phyloP scores from a whole-genome alignment of 1,140 invertebrate species.

The Homarus americanus region DNA sequence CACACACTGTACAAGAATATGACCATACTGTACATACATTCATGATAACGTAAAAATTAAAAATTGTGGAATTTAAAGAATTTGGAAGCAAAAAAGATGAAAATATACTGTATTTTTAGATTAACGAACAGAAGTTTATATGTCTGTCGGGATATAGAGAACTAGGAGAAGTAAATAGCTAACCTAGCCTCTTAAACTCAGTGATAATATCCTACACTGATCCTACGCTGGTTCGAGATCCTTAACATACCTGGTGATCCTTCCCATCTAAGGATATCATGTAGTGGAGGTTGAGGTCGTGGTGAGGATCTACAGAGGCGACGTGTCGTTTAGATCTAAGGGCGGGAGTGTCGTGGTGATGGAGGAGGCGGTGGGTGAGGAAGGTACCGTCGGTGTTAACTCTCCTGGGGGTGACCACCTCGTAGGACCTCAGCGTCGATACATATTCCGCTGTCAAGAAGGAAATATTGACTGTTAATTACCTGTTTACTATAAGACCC shows the following conservation, averaged over 20 bases:
- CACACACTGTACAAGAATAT: background rate
- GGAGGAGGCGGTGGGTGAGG: slow-evolving; percentile 44
- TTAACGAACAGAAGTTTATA: too few species aligned
- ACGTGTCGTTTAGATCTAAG: slow-evolving; percentile 27
- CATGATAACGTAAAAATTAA: too few species aligned
- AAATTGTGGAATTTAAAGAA: too few species aligned
- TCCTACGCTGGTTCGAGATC: too few species aligned
- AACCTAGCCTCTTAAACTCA: too few species aligned
- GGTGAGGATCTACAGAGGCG: background rate
- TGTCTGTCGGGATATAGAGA: too few species aligned
- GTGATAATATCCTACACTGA: too few species aligned
- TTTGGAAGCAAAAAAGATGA: too few species aligned
- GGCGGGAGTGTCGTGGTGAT: slow-evolving; percentile 27
- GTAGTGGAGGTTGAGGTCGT: slow-evolving; percentile 41
- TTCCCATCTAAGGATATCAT: slow-evolving; percentile 20
- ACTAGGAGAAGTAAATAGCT: too few species aligned
- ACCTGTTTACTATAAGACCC: too few species aligned
- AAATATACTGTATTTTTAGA: too few species aligned
- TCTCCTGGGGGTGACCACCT: slow-evolving; percentile 40
- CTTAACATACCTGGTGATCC: slow-evolving; percentile 48
- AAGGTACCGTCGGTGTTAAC: slow-evolving; percentile 32
- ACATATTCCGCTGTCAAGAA: slow-evolving; percentile 50
- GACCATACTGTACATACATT: too few species aligned
- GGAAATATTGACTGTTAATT: background rate
- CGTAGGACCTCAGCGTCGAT: slow-evolving; percentile 22